Percentiles rank a stretch among this genome's conserved stretches.
Conservation (phyloP, 2,113 vertebrate species). For the Muscicapa adusta region DNA sequence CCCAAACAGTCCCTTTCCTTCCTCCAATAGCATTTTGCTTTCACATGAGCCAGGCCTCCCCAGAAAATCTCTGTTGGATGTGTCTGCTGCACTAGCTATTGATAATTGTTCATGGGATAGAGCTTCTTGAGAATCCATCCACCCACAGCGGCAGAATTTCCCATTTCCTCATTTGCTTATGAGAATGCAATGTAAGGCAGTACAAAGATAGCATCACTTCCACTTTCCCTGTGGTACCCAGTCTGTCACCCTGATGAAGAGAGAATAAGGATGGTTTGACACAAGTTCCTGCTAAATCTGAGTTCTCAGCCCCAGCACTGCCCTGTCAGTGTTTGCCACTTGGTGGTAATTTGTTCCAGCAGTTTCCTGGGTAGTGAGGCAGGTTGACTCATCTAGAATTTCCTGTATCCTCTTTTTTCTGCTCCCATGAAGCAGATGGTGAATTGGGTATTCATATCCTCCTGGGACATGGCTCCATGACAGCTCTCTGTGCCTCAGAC, state of each 20-base stretch:
- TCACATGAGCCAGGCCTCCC: background rate
- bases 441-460: background rate
- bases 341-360: constrained; percentile 17
- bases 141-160: constrained; percentile 1
- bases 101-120: background rate
- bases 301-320: background rate
- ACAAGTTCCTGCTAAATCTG: background rate
- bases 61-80: background rate
- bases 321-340: background rate
- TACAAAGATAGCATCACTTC: background rate
- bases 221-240: background rate
- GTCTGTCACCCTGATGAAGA: background rate
- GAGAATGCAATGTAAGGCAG: background rate
- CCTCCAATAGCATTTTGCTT: background rate
- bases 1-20: background rate
- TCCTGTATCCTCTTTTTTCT: background rate
- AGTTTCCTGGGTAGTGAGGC: background rate
- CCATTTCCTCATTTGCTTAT: background rate
- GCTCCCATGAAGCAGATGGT: background rate
- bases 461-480: background rate
- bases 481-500: background rate
- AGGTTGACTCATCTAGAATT: background rate
- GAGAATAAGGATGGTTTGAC: background rate
- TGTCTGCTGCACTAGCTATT: accelerated
- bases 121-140: background rate